Conservation (phyloP, 2,797 vertebrate species). For the Geotrypetes seraphini region DNA sequence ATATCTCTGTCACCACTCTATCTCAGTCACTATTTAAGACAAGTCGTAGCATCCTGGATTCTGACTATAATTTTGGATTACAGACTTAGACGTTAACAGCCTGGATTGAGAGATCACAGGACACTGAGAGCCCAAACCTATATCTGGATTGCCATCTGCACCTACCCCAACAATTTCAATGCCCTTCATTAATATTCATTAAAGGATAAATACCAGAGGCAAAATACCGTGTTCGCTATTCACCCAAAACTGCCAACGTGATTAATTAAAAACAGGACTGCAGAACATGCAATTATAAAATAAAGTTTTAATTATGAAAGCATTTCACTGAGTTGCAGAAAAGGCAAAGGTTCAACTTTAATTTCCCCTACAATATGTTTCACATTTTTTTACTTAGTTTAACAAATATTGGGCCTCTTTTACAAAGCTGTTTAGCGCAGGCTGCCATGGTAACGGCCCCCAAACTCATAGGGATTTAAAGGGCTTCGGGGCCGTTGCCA, state of each 20-base stretch:
- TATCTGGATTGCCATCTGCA: conserved; percentile 50
- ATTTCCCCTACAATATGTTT: too few species aligned
- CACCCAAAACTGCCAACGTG: conserved; percentile 74
- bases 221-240: conserved; percentile 70
- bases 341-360: conserved; percentile 27
- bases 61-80: background rate
- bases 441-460: too few species aligned
- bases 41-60: background rate
- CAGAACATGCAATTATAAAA: conserved; percentile 76
- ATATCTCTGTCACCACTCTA: too few species aligned
- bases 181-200: conserved; percentile 79
- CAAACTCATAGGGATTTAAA: too few species aligned
- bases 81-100: background rate
- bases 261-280: conserved; percentile 84
- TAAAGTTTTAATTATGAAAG: conserved; percentile 28
- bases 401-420: too few species aligned
- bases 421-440: too few species aligned
- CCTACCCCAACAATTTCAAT: conserved; percentile 65
- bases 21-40: too few species aligned
- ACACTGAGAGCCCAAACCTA: conserved; percentile 43
- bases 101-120: background rate
- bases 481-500: too few species aligned
- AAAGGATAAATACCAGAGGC: conserved; percentile 61
- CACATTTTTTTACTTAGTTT: too few species aligned
- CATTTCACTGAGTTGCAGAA: conserved; percentile 31